Evolutionary conservation across 1,140 invertebrate genomes (phyloP).

Genomic region (Pinna nobilis): DNA sequence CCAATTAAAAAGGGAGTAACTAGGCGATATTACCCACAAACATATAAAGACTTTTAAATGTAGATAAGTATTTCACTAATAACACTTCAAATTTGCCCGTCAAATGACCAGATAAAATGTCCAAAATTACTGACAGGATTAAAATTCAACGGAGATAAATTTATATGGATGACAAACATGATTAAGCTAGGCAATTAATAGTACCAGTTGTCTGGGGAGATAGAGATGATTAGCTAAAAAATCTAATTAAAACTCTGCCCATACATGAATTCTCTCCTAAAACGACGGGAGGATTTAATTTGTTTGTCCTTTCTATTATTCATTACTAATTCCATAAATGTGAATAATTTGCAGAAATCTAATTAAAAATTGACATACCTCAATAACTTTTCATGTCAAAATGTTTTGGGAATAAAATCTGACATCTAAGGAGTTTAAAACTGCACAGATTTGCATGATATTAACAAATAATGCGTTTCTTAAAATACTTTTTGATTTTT

Average conservation of each 20-base stretch:
- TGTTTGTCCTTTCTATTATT: too few species aligned
- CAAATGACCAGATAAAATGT: constrained; percentile 28
- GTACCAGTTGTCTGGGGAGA: constrained; percentile 4
- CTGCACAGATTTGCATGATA: too few species aligned
- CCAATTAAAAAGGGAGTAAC: constrained; percentile 36
- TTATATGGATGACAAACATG: constrained; percentile 24
- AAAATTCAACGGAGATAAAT: constrained; percentile 17
- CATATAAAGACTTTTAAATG: constrained; percentile 16
- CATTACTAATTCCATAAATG: too few species aligned
- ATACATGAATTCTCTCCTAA: too few species aligned
- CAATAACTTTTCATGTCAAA: background rate
- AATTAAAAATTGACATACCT: background rate
- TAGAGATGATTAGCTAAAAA: background rate
- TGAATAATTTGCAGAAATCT: too few species aligned
- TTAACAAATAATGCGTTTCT: too few species aligned
- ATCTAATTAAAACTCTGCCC: constrained; percentile 16
- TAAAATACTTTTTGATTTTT: too few species aligned
- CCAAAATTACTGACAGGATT: constrained; percentile 24
- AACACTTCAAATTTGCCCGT: constrained; percentile 23
- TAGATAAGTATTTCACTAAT: constrained; percentile 16
- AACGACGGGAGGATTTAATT: too few species aligned
- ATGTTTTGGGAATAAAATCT: too few species aligned
- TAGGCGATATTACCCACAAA: constrained; percentile 20
- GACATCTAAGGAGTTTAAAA: too few species aligned
- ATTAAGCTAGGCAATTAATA: constrained; percentile 30